phyloP scores from a whole-genome alignment of 35 echinoderm and acorn worm species.

The Heliocidaris tuberculata region DNA sequence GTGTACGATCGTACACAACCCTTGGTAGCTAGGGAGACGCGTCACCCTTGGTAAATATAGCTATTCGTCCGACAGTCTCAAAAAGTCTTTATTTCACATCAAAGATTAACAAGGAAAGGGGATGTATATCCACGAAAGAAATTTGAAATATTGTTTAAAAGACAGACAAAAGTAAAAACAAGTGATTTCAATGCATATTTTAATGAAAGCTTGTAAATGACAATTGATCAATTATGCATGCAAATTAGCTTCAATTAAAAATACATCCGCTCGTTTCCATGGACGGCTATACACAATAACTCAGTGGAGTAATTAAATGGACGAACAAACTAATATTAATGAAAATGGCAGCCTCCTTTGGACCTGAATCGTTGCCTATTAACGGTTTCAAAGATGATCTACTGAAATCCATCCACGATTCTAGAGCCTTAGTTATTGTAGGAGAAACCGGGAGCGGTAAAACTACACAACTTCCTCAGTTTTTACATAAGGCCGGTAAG shows the following conservation, averaged over 20 bases:
- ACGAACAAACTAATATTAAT: constrained; percentile 48
- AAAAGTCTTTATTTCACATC: neutral
- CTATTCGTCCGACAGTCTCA: constrained; percentile 14
- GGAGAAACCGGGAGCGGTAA: constrained; percentile 98
- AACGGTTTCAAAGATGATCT: constrained; percentile 71
- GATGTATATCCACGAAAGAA: neutral
- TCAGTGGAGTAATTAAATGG: neutral
- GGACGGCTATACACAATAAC: constrained; percentile 4
- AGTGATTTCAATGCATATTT: neutral
- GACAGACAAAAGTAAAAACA: neutral
- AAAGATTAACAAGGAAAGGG: neutral
- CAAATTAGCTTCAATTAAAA: neutral
- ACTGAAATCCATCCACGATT: constrained; percentile 59
- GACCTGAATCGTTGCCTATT: constrained; percentile 65
- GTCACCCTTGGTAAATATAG: constrained; percentile 26
- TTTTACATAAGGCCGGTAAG: constrained; percentile 75
- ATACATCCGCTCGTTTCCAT: constrained; percentile 41
- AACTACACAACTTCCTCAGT: constrained; percentile 94
- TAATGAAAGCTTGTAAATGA: neutral
- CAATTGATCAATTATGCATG: constrained; percentile 35
- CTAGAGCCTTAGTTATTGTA: constrained; percentile 70
- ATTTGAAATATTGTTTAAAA: neutral
- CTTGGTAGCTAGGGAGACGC: constrained; percentile 47
- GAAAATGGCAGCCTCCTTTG: constrained; percentile 78
- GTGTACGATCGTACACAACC: constrained; percentile 23